Evolutionary conservation across 2,797 vertebrate species (phyloP), one percentile per base, ranked within the genome.

Genomic region (Catamblyrhynchus diadema): DNA sequence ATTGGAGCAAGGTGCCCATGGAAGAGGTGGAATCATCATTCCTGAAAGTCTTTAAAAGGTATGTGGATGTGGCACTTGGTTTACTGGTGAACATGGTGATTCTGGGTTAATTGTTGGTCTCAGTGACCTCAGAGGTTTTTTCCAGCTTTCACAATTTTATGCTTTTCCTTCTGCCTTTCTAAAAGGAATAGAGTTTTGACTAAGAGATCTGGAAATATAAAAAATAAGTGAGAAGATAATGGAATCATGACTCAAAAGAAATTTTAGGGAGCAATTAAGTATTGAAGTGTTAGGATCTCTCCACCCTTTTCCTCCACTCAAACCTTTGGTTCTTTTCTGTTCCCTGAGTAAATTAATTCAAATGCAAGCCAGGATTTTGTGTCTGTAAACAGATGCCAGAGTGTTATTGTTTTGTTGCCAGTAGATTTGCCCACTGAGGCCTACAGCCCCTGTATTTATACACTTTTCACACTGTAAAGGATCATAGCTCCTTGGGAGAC

Each of bases 391-490:
- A 53, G 8, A 66, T 53, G 44, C 60, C 22, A 57, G 53, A 41
- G 10, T 28, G 37, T 84, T 85, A 70, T 80, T 86, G 71, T 74
- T 85, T 74, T 77, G 42, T 54, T 88, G 53, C 65, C 75, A 54
- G 39, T 30, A 64, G 41, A 28, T 74, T 93, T 90, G 37, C 81
- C 81, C 41, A 33, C 50, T 57, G 86, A 90, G 64, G 27, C 67
- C 48, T 92, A 60, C 61, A 86, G 47, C 10, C 44, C 56, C 59
- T 65, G 13, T 86, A 48, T 94, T 96, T 93, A 78, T 75, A 59
- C 17, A 74, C 50, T 87, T 77, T 16, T 10, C 39, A 69, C 41
- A 44, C 51, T 81, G 35, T 80, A 93, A 95, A 74, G 78, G 72
- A 91, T 59, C 81, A 56, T 10, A 53, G 45, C 54, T 94, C 35